A percentile compares a stretch with the other conserved stretches of the same genome.
phyloP scores from a whole-genome alignment of 2,888 invertebrate genomes.

The Melieria omissa region DNA sequence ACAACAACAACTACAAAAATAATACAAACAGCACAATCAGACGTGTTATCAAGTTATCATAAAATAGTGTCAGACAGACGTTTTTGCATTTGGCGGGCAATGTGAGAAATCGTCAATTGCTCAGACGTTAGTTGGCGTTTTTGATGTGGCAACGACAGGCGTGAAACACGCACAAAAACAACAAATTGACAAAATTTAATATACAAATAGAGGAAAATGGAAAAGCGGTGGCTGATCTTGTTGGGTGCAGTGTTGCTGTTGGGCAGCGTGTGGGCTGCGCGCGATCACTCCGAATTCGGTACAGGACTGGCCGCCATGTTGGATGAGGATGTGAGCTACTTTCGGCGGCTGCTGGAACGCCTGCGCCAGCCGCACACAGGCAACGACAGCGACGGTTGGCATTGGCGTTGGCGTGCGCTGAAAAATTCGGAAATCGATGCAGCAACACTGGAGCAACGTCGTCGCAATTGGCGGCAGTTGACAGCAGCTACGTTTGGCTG shows the following conservation, averaged over 20 bases:
- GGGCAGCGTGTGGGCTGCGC: neutral
- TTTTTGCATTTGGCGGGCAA: neutral
- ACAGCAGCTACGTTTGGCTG: constrained; percentile 35
- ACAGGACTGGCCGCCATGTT: no score
- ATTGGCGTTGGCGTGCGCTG: constrained; percentile 5
- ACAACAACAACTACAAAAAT: no score
- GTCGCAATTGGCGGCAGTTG: constrained; percentile 34
- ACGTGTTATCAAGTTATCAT: no score
- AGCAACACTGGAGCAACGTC: constrained; percentile 22
- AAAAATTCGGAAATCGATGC: neutral
- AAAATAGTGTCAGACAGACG: no score
- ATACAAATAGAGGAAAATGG: neutral
- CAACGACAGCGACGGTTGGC: no score
- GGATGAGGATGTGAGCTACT: constrained; percentile 5
- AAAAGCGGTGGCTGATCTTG: neutral
- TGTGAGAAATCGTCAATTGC: neutral
- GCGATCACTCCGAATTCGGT: neutral
- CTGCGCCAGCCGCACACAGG: neutral
- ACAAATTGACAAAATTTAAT: neutral
- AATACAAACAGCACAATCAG: no score
- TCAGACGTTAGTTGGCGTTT: neutral
- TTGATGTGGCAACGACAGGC: neutral
- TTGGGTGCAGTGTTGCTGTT: neutral
- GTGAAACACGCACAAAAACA: neutral
- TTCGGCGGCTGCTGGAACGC: constrained; percentile 11